Evolutionary conservation across 1,140 invertebrate genomes (phyloP), one percentile per base, ranked within the genome.

Genomic region (Chironomus tepperi): DNA sequence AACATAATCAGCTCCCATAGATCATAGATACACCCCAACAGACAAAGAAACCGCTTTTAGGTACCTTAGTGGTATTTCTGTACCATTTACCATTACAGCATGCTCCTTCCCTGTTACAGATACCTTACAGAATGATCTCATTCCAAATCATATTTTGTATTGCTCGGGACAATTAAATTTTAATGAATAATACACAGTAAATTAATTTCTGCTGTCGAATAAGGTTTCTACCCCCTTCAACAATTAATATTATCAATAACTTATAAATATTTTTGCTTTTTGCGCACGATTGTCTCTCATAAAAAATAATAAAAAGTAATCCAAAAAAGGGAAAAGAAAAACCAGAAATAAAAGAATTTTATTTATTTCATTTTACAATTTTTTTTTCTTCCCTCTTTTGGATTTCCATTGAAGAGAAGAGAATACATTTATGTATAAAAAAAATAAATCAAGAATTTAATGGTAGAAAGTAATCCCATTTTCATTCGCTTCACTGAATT

Each of bases 261-360:
- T n/a, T 57, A 57, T 12, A 57, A 57, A 57, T 19, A 70, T 70
- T 19, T 70, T 21, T 70, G 65, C 65, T 70, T 70, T 19, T 70
- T 70, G 65, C 65, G 65, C 65, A 70, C 65, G 65, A 70, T 70
- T 70, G 65, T 70, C 65, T 70, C 65, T 70, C 65, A 70, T 70
- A 18, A 70, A 18, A n/a, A 57, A 57, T 57, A 70, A 70, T 57
- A 67, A 67, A 67, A 67, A 67, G n/a, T 7, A 67, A 70, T 70
- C 6, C 8, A 70, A 70, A 19, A 19, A 8, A 70, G 65, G 16
- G 65, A 19, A 19, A 70, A 19, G 10, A 70, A 70, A 70, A 18
- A 7, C 16, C 65, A 70, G 18, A 70, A 7, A 6, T 21, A 19
- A 21, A 70, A 21, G 9, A 9, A 7, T 67, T 34, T 34, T 34